Base-by-base conservation (phyloP, 2,113 vertebrate genomes). In the Bufo bufo region DNA sequence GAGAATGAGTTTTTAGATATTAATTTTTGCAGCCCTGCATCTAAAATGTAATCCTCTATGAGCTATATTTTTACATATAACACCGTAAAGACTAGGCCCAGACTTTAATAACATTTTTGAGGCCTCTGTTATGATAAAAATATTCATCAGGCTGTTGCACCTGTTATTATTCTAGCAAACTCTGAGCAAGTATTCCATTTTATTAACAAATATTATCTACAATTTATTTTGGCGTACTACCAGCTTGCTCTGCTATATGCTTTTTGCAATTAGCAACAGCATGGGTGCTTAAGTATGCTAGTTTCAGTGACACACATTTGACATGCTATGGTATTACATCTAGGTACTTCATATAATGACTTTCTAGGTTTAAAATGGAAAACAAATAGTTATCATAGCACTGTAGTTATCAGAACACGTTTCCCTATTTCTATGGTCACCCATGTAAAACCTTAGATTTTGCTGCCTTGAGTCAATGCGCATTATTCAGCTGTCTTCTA, bases 131-230 rank as follows among this genome's bases (percentile, higher is more conserved):
- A 84, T 84, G 82, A 84, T 84, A 84, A 84, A 84, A 65, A 69
- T 84, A 71, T 84, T 84, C 82, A 84, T 84, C 65, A 71, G 54
- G 49, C 66, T 17, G 69, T 84, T 84, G 82, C 82, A 84, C 82
- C 82, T 84, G 82, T 84, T 84, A 84, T 84, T 84, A 71, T 84
- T 84, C 63, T 69, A 84, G 82, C 49, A 7, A 54, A 84, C 65
- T 16, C 49, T 17, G 59, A 69, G 65, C 82, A 71, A 52, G 82
- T 71, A 84, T 69, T 84, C 82, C 20, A 49, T 84, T 84, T 84
- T 84, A 84, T 84, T 84, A 84, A 69, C 82, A 84, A 84, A 84
- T 81, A 81, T 61, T 84, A 69, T 84, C 65, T 71, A n/a, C 47
- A 69, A 84, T 84, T 84, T 84, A 52, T 84, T 54, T 84, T 84